Percentiles rank a stretch among this genome's conserved stretches.
Conservation (phyloP, 2,888 invertebrate species). For the Agrotis exclamationis region DNA sequence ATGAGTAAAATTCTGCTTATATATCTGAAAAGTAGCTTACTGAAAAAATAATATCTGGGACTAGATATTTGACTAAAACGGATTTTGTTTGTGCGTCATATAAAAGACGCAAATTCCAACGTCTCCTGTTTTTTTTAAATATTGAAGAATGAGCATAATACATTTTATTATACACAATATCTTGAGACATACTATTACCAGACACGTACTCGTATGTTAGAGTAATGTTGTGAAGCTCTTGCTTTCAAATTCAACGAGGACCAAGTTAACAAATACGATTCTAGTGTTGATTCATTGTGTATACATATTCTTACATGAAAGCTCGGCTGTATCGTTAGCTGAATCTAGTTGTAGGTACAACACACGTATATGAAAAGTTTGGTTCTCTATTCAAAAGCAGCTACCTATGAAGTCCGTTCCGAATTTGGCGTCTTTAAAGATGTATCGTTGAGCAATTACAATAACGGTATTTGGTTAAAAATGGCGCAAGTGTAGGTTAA, state of each 20-base stretch:
- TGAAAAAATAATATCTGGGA: conserved; percentile 84
- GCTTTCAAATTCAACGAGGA: conserved; percentile 14
- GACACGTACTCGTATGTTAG: conserved; percentile 44
- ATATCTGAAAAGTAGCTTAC: conserved; percentile 79
- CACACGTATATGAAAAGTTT: conserved; percentile 10
- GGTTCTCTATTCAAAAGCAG: conserved; percentile 39
- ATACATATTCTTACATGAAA: neutral
- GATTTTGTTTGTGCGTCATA: conserved; percentile 80
- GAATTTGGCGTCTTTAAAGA: conserved; percentile 61
- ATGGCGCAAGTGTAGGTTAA: conserved; percentile 71
- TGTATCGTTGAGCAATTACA: conserved; percentile 67
- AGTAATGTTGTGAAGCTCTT: conserved; percentile 45
- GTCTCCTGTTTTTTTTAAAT: conserved; percentile 59
- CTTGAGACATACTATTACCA: conserved; percentile 62
- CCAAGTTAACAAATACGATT: conserved; percentile 1
- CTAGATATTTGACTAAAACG: conserved; percentile 89
- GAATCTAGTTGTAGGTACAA: neutral
- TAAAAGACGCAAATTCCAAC: conserved; percentile 61
- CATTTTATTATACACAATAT: conserved; percentile 56
- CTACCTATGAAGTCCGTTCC: conserved; percentile 55
- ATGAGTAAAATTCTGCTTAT: conserved; percentile 79
- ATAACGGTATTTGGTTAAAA: conserved; percentile 73
- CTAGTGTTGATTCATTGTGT: neutral
- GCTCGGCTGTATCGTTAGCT: conserved; percentile 8
- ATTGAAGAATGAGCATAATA: conserved; percentile 66